Evolutionary conservation across 2,888 invertebrate genomes (phyloP), one percentile per base, ranked within the genome.

Genomic region (Erebia palarica): DNA sequence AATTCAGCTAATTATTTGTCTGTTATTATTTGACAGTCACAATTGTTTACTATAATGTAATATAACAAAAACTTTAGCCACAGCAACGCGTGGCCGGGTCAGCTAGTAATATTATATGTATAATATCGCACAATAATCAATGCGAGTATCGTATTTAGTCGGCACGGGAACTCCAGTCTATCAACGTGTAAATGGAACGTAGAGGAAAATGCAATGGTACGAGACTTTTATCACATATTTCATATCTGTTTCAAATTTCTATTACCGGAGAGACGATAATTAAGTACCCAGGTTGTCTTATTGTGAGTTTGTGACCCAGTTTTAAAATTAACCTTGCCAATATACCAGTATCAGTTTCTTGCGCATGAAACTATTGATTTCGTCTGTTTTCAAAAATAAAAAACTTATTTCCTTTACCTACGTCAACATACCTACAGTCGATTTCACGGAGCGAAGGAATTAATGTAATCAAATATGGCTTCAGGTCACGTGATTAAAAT

Each of bases 251-350:
- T 65, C 69, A 69, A 68, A 61, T 64, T 47, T 68, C 69, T 71
- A 68, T 72, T 71, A 73, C 74, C 78, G 76, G 68, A 70, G 64
- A 73, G 73, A 70, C 57, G 78, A 72, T 79, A 78, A 79, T 78
- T 75, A 77, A 27, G 27, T 27, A 27, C 27, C 70, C 72, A 75
- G 75, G 77, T 73, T 68, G 72, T 76, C 76, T 75, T 75, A 71
- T 72, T 75, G 59, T 3, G 21, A 21, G 21, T 21, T 21, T 21
- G 21, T 77, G 82, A 82, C 84, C 84, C 72, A 85, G 78, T 81
- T 85, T 69, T 66, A 68, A 63, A 55, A 63, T 49, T 59, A 73
- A 71, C 75, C 75, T 79, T 77, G 76, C 70, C 70, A 44, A 65
- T 18, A 65, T 73, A 72, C 73, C 75, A 75, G 49, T 49, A 59